Percentiles rank a stretch among this genome's conserved stretches.
phyloP scores from a whole-genome alignment of 2,888 invertebrate genomes.

The Cylindroiulus punctatus region DNA sequence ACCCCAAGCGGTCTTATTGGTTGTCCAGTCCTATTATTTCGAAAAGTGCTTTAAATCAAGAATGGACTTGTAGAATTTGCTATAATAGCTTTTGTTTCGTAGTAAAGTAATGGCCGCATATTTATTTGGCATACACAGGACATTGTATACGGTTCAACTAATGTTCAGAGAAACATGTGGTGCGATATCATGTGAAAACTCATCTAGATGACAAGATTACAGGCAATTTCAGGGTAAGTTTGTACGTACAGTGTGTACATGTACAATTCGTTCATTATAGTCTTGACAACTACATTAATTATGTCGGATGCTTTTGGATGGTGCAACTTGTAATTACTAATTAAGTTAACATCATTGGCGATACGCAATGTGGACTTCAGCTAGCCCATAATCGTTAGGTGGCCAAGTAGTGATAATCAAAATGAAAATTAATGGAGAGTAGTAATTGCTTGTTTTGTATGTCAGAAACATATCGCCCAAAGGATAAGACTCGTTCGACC shows the following conservation, averaged over 20 bases:
- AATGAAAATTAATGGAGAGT: not conserved
- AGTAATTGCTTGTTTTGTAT: conserved; percentile 13
- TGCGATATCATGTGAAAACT: too few species aligned
- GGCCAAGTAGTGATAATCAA: not conserved
- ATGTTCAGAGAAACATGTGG: too few species aligned
- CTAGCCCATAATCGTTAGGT: not conserved
- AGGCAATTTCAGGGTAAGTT: not conserved
- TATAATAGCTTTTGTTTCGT: too few species aligned
- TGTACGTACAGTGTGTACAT: too few species aligned
- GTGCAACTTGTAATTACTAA: not conserved
- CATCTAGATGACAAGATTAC: not conserved
- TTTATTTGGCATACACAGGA: too few species aligned
- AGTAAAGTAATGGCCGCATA: too few species aligned
- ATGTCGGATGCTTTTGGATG: not conserved
- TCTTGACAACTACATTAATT: not conserved
- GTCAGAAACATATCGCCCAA: not conserved
- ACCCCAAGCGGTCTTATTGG: too few species aligned
- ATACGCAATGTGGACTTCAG: not conserved
- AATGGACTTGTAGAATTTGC: too few species aligned
- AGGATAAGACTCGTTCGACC: not conserved
- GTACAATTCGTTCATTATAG: not conserved
- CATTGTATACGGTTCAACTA: too few species aligned
- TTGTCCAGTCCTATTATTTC: too few species aligned
- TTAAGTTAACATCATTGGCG: conserved; percentile 1
- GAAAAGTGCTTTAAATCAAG: too few species aligned